These are phyloP conservation scores for Paratrypauchen microcephalus DNA, from an alignment of 2,797 vertebrate species.

Conservation along the genomic window DNA sequence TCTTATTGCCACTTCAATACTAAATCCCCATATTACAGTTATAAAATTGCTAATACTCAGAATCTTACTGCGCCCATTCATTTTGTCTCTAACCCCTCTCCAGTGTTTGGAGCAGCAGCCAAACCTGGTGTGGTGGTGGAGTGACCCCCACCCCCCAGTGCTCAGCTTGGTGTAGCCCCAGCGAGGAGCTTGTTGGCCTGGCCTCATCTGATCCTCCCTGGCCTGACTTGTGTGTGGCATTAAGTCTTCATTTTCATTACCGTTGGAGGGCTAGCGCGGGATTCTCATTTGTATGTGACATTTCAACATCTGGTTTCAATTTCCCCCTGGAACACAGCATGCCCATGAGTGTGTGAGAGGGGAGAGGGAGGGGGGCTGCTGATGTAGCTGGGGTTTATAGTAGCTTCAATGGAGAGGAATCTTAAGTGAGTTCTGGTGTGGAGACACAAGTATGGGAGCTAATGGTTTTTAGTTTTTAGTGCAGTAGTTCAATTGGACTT, in stretches of 20 bases:
- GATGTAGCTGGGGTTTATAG: conserved; percentile 40
- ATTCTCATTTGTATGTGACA: conserved; percentile 85
- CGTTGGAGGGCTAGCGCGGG: conserved; percentile 68
- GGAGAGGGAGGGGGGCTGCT: conserved; percentile 33
- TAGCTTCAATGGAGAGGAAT: no score
- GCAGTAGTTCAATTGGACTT: conserved; percentile 42
- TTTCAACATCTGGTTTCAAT: conserved; percentile 84
- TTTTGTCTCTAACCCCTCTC: no score
- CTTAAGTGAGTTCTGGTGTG: conserved; percentile 51
- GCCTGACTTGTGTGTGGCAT: conserved; percentile 71
- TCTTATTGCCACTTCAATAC: background rate
- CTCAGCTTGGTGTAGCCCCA: no score
- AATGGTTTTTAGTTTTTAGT: conserved; percentile 57
- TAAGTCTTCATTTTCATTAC: conserved; percentile 81
- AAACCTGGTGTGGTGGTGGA: conserved; percentile 28
- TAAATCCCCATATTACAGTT: background rate
- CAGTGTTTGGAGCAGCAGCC: no score
- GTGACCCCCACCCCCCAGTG: background rate
- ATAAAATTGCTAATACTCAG: conserved; percentile 68
- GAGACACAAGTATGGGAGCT: conserved; percentile 49
- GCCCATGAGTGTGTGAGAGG: conserved; percentile 10
- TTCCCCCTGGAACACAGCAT: conserved; percentile 57
- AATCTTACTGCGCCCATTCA: conserved; percentile 64
- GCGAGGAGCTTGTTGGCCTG: background rate
- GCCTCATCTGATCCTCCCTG: conserved; percentile 72